Evolutionary conservation across 2,113 vertebrate species (phyloP).

Genomic region (Anguilla rostrata): DNA sequence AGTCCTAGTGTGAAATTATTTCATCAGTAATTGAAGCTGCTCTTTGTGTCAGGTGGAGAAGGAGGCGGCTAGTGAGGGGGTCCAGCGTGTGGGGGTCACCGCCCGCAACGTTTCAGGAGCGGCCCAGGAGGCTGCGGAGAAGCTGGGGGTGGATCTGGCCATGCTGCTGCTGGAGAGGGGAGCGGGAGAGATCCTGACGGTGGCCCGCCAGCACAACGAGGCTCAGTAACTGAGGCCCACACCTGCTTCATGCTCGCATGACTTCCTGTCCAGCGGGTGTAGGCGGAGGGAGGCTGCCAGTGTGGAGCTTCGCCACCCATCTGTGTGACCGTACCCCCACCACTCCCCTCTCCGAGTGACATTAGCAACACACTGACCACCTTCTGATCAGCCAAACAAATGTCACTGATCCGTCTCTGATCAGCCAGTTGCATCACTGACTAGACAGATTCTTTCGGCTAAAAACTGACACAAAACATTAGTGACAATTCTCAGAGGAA

Average conservation of each 20-base stretch:
- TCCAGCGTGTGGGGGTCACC: constrained; percentile 81
- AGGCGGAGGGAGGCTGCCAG: not conserved
- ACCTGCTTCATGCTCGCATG: not conserved
- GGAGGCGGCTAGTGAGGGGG: constrained; percentile 70
- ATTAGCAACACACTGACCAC: not conserved
- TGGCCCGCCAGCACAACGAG: constrained; percentile 86
- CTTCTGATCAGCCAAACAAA: too few relatives aligned
- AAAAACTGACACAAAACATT: not conserved
- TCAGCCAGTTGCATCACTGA: too few relatives aligned
- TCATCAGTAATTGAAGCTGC: not conserved
- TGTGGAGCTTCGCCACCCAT: too few relatives aligned
- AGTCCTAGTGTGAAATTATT: not conserved
- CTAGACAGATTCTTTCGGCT: too few relatives aligned
- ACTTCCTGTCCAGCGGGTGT: not conserved
- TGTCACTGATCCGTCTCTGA: too few relatives aligned
- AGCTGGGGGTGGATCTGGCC: constrained; percentile 78
- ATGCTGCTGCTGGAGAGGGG: constrained; percentile 82
- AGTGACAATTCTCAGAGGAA: not conserved
- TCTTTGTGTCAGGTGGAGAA: constrained; percentile 72
- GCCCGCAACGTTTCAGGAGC: constrained; percentile 65
- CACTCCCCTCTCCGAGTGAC: too few relatives aligned
- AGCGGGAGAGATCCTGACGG: constrained; percentile 82
- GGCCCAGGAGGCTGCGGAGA: constrained; percentile 78
- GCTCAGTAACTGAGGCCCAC: constrained; percentile 55
- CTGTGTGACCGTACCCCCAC: not conserved